Evolutionary conservation across 1,140 invertebrate species (phyloP).

Genomic region (Micrasema minimum): DNA sequence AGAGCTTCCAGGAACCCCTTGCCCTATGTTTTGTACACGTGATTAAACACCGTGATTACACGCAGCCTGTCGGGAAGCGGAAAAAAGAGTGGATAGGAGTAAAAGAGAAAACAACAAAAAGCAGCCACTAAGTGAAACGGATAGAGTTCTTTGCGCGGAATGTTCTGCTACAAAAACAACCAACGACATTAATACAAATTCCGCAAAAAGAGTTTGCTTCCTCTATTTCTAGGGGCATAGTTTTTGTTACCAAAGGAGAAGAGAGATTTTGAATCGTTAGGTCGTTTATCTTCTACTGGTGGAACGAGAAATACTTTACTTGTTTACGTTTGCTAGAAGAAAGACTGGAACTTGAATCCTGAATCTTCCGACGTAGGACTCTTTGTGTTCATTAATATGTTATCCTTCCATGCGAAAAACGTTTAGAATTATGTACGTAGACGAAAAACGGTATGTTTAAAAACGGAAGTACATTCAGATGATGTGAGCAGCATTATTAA

Average conservation of each 20-base stretch:
- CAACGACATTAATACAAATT: conserved; percentile 48
- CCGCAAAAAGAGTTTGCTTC: conserved; percentile 12
- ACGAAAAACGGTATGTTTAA: no score
- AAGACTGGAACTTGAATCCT: no score
- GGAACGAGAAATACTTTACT: conserved; percentile 9
- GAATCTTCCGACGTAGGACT: no score
- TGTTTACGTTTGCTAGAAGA: neutral
- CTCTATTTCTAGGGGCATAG: neutral
- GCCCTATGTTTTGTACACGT: neutral
- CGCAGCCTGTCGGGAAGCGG: conserved; percentile 19
- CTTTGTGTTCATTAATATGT: no score
- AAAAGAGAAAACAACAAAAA: no score
- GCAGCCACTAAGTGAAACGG: conserved; percentile 46
- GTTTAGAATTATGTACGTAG: no score
- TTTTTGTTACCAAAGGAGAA: neutral
- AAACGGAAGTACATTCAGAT: no score
- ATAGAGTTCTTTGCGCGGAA: conserved; percentile 43
- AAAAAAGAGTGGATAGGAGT: neutral
- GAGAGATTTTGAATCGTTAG: conserved; percentile 6
- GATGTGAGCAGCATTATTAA: no score
- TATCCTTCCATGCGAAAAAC: no score
- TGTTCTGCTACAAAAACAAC: conserved; percentile 43
- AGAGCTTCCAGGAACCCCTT: no score
- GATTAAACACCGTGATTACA: conserved; percentile 30
- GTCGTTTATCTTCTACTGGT: conserved; percentile 9